A percentile compares a stretch with the other conserved stretches of the same genome.
Evolutionary conservation across 2,797 vertebrate genomes (phyloP).

Genomic region (Euthynnus affinis): DNA sequence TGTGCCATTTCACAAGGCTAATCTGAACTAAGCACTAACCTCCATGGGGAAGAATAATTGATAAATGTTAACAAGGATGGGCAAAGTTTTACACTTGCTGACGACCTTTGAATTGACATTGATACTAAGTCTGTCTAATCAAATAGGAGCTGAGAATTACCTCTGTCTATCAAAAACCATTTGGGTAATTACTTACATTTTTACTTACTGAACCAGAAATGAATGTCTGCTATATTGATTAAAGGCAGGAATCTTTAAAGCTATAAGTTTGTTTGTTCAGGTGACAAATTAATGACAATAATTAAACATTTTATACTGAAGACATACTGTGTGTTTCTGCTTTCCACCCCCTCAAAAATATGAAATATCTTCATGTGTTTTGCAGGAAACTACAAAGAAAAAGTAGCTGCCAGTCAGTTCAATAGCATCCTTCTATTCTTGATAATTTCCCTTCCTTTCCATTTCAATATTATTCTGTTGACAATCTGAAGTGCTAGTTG

Average conservation of each 20-base stretch:
- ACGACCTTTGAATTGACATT: conserved; percentile 50
- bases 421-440: conserved; percentile 45
- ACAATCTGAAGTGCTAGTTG: conserved; percentile 52
- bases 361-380: conserved; percentile 18
- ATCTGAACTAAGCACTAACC: conserved; percentile 68
- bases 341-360: conserved; percentile 11
- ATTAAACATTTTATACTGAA: background rate
- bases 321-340: background rate
- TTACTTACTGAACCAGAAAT: background rate
- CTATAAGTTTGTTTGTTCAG: background rate
- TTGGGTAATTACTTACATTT: background rate
- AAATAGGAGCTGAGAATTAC: background rate
- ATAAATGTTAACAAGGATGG: conserved; percentile 62
- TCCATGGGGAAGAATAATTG: conserved; percentile 59
- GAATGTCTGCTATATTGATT: too few relatives aligned
- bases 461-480: conserved; percentile 27
- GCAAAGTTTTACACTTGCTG: conserved; percentile 35
- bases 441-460: conserved; percentile 40
- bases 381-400: conserved; percentile 41
- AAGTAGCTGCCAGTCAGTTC: conserved; percentile 50
- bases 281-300: background rate
- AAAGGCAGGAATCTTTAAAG: background rate
- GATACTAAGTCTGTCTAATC: conserved; percentile 5
- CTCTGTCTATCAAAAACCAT: background rate
- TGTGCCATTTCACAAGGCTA: conserved; percentile 75